These are phyloP conservation scores for Trichopria drosophilae DNA, from an alignment of 2,888 invertebrate genomes.

Conservation along the genomic window DNA sequence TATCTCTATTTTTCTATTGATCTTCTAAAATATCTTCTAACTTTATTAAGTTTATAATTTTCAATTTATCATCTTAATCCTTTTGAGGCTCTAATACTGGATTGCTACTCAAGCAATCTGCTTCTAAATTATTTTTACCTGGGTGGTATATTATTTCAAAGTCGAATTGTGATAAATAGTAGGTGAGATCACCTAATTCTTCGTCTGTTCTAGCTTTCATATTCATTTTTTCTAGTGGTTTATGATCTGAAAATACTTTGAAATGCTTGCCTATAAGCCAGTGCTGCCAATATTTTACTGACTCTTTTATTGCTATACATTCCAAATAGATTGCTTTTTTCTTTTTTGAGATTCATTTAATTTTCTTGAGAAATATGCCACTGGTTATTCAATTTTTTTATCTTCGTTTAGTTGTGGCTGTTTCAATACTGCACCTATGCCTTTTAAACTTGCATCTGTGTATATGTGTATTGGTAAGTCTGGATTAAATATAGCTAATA, in stretches of 20 bases:
- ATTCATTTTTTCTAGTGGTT: slow-evolving; percentile 7
- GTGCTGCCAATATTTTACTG: slow-evolving; percentile 39
- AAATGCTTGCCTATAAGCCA: slow-evolving; percentile 24
- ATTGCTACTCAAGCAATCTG: slow-evolving; percentile 36
- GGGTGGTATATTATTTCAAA: slow-evolving; percentile 32
- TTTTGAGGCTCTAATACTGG: slow-evolving; percentile 32
- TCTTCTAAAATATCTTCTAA: slow-evolving; percentile 30
- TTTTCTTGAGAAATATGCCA: slow-evolving; percentile 35
- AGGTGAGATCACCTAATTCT: slow-evolving; percentile 5
- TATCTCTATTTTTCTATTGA: slow-evolving; percentile 27
- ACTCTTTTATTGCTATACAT: slow-evolving; percentile 39
- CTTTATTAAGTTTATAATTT: slow-evolving; percentile 32
- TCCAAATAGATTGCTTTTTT: slow-evolving; percentile 36
- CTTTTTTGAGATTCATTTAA: slow-evolving; percentile 26
- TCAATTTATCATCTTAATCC: slow-evolving; percentile 30
- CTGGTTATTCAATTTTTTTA: slow-evolving; percentile 30
- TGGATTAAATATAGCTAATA: slow-evolving; percentile 40
- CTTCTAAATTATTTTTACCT: slow-evolving; percentile 35
- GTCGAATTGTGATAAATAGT: slow-evolving; percentile 5
- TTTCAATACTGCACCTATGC: slow-evolving; percentile 39
- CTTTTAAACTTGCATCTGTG: slow-evolving; percentile 40
- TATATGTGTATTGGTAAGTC: slow-evolving; percentile 37
- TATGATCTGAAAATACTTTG: slow-evolving; percentile 4
- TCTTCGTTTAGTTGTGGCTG: slow-evolving; percentile 32
- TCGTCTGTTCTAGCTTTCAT: too few relatives aligned